Evolutionary conservation across 2,888 invertebrate species (phyloP).

Genomic region (Bugulina stolonifera): DNA sequence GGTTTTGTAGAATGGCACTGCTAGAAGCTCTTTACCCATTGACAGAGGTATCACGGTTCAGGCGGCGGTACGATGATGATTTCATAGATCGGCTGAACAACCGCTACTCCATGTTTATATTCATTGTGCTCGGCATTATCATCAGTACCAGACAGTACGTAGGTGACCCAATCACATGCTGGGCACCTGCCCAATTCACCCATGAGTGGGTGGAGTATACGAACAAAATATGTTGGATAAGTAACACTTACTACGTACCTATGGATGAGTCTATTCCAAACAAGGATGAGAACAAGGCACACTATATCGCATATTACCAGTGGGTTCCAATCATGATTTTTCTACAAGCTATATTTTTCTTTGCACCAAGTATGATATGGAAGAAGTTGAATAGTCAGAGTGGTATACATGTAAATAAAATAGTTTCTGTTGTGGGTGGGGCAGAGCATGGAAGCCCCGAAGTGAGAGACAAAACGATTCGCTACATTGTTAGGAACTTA

Average conservation of each 20-base stretch:
- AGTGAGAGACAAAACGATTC: constrained; percentile 53
- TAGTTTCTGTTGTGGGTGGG: constrained; percentile 48
- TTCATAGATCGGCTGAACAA: constrained; percentile 55
- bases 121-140: constrained; percentile 84
- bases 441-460: constrained; percentile 55
- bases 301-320: constrained; percentile 44
- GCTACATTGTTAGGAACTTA: constrained; percentile 55
- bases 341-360: constrained; percentile 55
- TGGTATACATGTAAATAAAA: constrained; percentile 55
- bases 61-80: constrained; percentile 50
- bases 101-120: constrained; percentile 60
- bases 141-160: constrained; percentile 77
- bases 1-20: constrained; percentile 20
- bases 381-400: constrained; percentile 54
- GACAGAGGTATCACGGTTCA: constrained; percentile 25
- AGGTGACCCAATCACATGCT: constrained; percentile 48
- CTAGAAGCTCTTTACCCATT: constrained; percentile 26
- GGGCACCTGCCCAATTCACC: constrained; percentile 56
- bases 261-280: constrained; percentile 23
- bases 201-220: constrained; percentile 56
- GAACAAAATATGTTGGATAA: constrained; percentile 57
- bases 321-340: constrained; percentile 54
- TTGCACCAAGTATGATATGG: constrained; percentile 56
- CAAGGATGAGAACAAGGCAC: constrained; percentile 9
- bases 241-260: constrained; percentile 55